phyloP scores from a whole-genome alignment of 2,113 vertebrate species.

The Lagopus muta region DNA sequence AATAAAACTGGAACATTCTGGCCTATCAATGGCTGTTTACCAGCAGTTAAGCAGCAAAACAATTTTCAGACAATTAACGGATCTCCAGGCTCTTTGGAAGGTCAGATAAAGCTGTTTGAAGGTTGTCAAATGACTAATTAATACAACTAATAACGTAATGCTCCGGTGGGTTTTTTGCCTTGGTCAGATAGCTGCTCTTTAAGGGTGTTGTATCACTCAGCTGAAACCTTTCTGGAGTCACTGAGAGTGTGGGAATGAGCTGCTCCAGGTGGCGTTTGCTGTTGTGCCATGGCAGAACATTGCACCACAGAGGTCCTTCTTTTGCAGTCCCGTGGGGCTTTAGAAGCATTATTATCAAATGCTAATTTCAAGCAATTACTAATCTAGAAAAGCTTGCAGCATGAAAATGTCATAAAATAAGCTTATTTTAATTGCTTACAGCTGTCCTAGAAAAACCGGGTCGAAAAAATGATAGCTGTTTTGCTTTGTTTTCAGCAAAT shows the following conservation, averaged over 20 bases:
- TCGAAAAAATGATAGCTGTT: background rate
- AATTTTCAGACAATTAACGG: conserved; percentile 29
- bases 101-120: background rate
- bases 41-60: background rate
- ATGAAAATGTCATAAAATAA: conserved; percentile 10
- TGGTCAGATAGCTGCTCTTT: background rate
- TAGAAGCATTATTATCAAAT: background rate
- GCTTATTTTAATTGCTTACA: conserved; percentile 31
- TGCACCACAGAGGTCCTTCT: background rate
- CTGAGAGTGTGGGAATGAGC: background rate
- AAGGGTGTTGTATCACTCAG: background rate
- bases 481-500: background rate
- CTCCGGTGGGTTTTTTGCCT: background rate
- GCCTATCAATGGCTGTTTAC: background rate
- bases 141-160: background rate
- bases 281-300: fast-evolving
- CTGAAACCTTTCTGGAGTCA: background rate
- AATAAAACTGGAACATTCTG: conserved; percentile 30
- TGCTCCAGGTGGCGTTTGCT: fast-evolving
- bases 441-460: background rate
- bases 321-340: background rate
- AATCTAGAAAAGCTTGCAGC: background rate
- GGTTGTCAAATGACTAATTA: conserved; percentile 7
- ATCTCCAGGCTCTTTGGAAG: conserved; percentile 1
- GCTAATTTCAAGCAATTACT: conserved; percentile 19